These are phyloP conservation scores for Drosophila sp. DNA, from an alignment of 1,140 invertebrate genomes.

Conservation along the genomic window DNA sequence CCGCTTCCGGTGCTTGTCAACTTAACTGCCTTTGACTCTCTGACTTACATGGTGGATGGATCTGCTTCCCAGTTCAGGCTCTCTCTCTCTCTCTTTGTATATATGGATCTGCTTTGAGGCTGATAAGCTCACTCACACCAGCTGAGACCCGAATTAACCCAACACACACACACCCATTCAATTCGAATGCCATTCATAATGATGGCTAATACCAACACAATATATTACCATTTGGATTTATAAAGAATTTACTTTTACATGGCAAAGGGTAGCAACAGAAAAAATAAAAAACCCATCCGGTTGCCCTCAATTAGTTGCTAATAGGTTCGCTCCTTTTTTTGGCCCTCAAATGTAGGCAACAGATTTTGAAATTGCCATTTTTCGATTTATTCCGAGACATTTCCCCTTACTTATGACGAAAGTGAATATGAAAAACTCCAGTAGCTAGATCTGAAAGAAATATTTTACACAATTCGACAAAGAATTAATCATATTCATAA, in stretches of 20 bases:
- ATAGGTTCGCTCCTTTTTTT: not conserved
- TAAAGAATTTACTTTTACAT: not conserved
- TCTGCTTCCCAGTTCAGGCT: too few species aligned
- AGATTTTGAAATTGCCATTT: not conserved
- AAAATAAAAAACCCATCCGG: not conserved
- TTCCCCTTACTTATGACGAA: too few species aligned
- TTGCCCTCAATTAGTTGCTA: not conserved
- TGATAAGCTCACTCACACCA: constrained; percentile 1
- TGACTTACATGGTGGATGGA: not conserved
- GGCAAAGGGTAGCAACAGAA: not conserved
- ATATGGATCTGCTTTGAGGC: not conserved
- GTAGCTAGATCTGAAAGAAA: too few species aligned
- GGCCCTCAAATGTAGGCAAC: constrained; percentile 3
- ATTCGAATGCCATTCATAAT: constrained; percentile 4
- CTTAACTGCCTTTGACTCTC: constrained; percentile 13
- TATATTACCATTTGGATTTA: not conserved
- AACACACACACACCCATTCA: not conserved
- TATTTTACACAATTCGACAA: too few species aligned
- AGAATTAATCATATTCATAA: too few species aligned
- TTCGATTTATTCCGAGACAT: not conserved
- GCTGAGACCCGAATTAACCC: constrained; percentile 1
- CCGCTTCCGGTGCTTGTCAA: constrained; percentile 22
- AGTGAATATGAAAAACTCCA: too few species aligned
- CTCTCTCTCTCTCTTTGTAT: not conserved
- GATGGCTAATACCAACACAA: not conserved